A percentile compares a stretch with the other conserved stretches of the same genome.
Conservation (phyloP, 2,113 vertebrate species). For the Oophaga pumilio region DNA sequence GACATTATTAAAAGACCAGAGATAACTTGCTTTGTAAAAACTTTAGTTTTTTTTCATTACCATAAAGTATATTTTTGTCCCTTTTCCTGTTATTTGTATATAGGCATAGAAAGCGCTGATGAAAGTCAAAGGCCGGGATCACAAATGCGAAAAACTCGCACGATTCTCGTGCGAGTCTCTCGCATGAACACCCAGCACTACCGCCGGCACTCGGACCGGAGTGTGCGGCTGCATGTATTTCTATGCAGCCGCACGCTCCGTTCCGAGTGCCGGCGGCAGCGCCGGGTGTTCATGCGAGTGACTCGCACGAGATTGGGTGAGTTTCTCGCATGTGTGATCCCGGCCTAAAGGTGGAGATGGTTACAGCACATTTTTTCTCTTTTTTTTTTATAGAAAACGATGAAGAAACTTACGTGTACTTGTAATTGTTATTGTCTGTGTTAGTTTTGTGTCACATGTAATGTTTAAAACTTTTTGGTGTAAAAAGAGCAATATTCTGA, state of each 20-base stretch:
- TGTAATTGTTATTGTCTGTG: constrained; percentile 36
- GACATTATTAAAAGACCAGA: constrained; percentile 29
- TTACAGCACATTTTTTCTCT: neutral
- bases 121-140: too few species aligned
- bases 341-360: constrained; percentile 4
- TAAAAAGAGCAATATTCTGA: constrained; percentile 57
- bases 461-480: constrained; percentile 26
- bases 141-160: too few species aligned
- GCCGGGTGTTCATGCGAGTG: too few species aligned
- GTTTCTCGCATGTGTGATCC: too few species aligned
- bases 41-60: constrained; percentile 51
- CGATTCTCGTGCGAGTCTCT: too few species aligned
- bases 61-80: constrained; percentile 47
- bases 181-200: too few species aligned
- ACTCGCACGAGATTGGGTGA: too few species aligned
- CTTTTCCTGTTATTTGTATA: constrained; percentile 40
- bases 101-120: constrained; percentile 30
- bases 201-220: too few species aligned
- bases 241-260: too few species aligned
- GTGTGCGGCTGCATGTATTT: too few species aligned
- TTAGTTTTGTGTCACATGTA: constrained; percentile 52
- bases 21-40: constrained; percentile 55
- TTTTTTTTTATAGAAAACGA: constrained; percentile 16
- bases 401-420: constrained; percentile 33
- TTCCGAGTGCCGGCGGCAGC: too few species aligned